Percentiles rank a stretch among this genome's conserved stretches.
These are phyloP conservation scores for Tupiocoris notatus DNA, from an alignment of 2,888 invertebrate genomes.

Conservation along the genomic window DNA sequence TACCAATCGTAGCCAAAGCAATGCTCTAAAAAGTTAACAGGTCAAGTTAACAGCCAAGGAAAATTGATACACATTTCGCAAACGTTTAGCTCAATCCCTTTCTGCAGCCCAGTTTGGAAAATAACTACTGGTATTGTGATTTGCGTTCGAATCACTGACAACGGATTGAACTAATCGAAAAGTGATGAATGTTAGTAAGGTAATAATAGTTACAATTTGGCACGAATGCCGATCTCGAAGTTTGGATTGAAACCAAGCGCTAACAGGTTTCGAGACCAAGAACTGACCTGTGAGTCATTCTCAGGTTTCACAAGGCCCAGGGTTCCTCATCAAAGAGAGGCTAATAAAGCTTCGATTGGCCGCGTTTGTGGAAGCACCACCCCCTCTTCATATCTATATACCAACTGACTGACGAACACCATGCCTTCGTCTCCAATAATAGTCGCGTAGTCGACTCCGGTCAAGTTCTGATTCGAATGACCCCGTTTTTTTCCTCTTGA, in stretches of 20 bases:
- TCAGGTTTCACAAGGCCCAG: slow-evolving; percentile 9
- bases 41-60: too few relatives aligned
- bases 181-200: too few relatives aligned
- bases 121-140: too few relatives aligned
- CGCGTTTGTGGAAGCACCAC: slow-evolving; percentile 6
- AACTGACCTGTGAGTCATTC: slow-evolving; percentile 19
- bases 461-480: slow-evolving; percentile 4
- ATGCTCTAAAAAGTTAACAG: too few relatives aligned
- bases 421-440: slow-evolving; percentile 5
- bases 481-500: neutral
- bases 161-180: too few relatives aligned
- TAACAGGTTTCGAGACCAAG: neutral
- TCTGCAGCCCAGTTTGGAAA: too few relatives aligned
- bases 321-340: slow-evolving; percentile 3
- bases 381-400: neutral
- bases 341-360: slow-evolving; percentile 17
- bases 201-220: too few relatives aligned
- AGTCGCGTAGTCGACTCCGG: neutral
- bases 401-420: slow-evolving; percentile 21
- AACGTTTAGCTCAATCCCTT: too few relatives aligned
- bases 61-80: too few relatives aligned
- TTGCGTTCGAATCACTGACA: too few relatives aligned
- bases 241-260: slow-evolving; percentile 7
- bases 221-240: neutral
- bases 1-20: too few relatives aligned